These are phyloP conservation scores for Malacoctenus gilli DNA, from an alignment of 2,797 vertebrate species.

Conservation along the genomic window DNA sequence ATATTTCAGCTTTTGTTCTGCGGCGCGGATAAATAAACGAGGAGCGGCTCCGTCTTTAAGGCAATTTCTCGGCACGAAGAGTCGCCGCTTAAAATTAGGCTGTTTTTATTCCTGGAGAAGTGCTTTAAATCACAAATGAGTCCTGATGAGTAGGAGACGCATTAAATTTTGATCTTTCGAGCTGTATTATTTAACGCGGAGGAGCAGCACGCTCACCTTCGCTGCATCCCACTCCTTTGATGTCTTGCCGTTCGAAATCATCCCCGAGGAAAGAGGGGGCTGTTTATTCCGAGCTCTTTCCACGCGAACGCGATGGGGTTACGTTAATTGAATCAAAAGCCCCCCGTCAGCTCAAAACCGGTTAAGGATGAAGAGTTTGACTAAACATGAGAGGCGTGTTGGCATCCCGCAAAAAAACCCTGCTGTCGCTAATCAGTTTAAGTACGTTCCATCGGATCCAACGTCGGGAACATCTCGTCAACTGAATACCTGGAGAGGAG, in stretches of 20 bases:
- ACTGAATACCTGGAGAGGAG: too few species aligned
- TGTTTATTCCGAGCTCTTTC: slow-evolving; percentile 60
- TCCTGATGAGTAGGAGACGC: slow-evolving; percentile 55
- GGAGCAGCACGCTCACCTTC: too few species aligned
- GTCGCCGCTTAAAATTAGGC: slow-evolving; percentile 44
- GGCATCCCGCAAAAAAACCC: too few species aligned
- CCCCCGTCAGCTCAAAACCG: neutral
- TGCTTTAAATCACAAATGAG: slow-evolving; percentile 63
- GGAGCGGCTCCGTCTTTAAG: slow-evolving; percentile 33
- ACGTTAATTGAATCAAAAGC: slow-evolving; percentile 29
- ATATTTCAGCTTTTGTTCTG: slow-evolving; percentile 55
- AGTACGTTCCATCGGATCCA: too few species aligned
- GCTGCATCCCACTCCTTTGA: slow-evolving; percentile 51
- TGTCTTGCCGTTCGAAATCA: slow-evolving; percentile 40
- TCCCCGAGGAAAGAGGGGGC: slow-evolving; percentile 40
- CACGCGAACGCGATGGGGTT: slow-evolving; percentile 18
- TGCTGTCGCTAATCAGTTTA: too few species aligned
- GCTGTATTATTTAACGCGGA: slow-evolving; percentile 57
- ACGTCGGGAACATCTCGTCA: too few species aligned
- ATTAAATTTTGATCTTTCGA: slow-evolving; percentile 57
- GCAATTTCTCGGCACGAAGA: slow-evolving; percentile 37
- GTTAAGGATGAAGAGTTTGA: too few species aligned
- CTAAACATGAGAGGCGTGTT: too few species aligned
- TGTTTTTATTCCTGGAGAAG: slow-evolving; percentile 50
- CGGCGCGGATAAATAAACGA: slow-evolving; percentile 20